phyloP scores from a whole-genome alignment of 2,888 invertebrate genomes.

The Hydroisotoma schaefferi region DNA sequence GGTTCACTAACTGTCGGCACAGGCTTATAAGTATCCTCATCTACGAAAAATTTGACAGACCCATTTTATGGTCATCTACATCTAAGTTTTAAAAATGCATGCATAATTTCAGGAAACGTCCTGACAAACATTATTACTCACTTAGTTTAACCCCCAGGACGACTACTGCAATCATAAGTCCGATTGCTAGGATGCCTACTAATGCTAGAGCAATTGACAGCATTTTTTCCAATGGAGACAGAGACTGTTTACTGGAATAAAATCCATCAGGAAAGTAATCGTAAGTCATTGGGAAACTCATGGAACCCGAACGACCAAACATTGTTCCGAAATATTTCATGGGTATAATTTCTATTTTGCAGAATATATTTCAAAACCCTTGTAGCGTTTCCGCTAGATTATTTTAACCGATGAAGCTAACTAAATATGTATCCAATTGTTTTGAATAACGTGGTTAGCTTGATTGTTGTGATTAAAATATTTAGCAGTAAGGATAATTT shows the following conservation, averaged over 20 bases:
- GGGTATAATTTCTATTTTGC: no score
- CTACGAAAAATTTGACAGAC: no score
- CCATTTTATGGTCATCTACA: no score
- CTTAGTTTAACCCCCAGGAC: slow-evolving; percentile 29
- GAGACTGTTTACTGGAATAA: slow-evolving; percentile 14
- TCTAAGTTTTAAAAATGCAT: no score
- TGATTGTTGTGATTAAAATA: no score
- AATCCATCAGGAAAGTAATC: slow-evolving; percentile 33
- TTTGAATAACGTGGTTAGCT: no score
- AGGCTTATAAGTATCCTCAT: slow-evolving; percentile 19
- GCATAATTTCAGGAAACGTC: background rate
- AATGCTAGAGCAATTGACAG: slow-evolving; percentile 25
- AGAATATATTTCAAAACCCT: no score
- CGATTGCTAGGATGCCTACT: slow-evolving; percentile 18
- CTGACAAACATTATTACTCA: slow-evolving; percentile 13
- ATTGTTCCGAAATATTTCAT: no score
- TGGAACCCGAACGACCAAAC: slow-evolving; percentile 30
- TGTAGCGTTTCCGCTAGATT: no score
- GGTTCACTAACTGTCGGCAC: background rate
- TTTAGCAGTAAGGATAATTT: no score
- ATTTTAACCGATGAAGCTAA: no score
- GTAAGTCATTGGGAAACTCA: slow-evolving; percentile 39
- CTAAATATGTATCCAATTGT: no score
- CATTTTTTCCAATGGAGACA: slow-evolving; percentile 28
- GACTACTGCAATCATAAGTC: slow-evolving; percentile 32